Conservation (phyloP, 2,888 invertebrate species). For the Bombyx huttoni region DNA sequence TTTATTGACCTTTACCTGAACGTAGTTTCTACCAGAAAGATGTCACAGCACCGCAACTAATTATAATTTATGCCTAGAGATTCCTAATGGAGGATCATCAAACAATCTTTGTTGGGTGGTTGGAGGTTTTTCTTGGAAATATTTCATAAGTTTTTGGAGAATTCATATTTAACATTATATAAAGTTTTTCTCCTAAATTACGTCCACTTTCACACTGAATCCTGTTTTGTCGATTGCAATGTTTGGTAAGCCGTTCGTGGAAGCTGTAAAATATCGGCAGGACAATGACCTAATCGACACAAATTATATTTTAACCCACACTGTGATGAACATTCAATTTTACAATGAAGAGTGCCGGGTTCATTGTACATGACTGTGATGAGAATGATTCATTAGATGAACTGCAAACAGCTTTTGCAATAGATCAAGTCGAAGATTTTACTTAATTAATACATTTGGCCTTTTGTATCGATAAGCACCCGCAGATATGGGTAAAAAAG, state of each 20-base stretch:
- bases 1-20: too few relatives aligned
- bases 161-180: too few relatives aligned
- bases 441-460: neutral
- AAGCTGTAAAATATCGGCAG: slow-evolving; percentile 55
- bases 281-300: slow-evolving; percentile 62
- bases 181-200: too few relatives aligned
- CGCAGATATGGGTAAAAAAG: too few relatives aligned
- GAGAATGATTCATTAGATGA: slow-evolving; percentile 43
- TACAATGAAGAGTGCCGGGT: slow-evolving; percentile 48
- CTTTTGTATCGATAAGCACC: too few relatives aligned
- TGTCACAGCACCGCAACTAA: too few relatives aligned
- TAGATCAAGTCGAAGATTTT: slow-evolving; percentile 10
- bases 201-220: slow-evolving; percentile 20
- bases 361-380: slow-evolving; percentile 36
- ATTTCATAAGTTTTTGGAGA: too few relatives aligned
- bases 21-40: too few relatives aligned
- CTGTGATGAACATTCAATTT: slow-evolving; percentile 51
- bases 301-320: slow-evolving; percentile 54
- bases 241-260: slow-evolving; percentile 56
- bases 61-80: too few relatives aligned
- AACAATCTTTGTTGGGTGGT: too few relatives aligned
- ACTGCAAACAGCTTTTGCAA: slow-evolving; percentile 32
- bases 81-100: too few relatives aligned
- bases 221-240: slow-evolving; percentile 59
- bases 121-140: too few relatives aligned